Evolutionary conservation across 2,113 vertebrate genomes (phyloP).

Genomic region (Cranoglanis bouderius): DNA sequence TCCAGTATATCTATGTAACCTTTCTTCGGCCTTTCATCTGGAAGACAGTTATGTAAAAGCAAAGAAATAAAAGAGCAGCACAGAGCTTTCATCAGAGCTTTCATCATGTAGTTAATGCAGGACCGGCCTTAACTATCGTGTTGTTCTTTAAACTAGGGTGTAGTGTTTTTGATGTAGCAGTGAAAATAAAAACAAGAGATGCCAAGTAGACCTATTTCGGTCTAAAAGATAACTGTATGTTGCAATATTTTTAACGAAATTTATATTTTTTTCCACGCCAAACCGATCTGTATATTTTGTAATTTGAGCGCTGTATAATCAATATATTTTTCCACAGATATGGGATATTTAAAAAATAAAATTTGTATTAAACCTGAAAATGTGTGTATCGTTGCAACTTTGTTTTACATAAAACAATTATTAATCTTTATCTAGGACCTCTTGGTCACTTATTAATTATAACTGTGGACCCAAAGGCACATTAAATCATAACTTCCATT

Average conservation of each 20-base stretch:
- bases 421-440: not conserved
- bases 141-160: not conserved
- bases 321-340: not conserved
- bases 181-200: not conserved
- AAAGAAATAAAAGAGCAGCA: conserved; percentile 26
- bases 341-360: not conserved
- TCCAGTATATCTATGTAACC: conserved; percentile 6
- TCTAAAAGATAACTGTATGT: not conserved
- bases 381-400: not conserved
- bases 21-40: conserved; percentile 17
- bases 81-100: conserved; percentile 35
- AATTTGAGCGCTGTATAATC: not conserved
- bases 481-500: not conserved
- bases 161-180: not conserved
- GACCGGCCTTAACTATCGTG: not conserved
- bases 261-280: not conserved
- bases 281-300: not conserved
- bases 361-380: not conserved
- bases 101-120: conserved; percentile 1
- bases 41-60: not conserved
- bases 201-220: not conserved
- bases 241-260: not conserved
- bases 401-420: not conserved
- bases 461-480: not conserved
- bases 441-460: not conserved